Evolutionary conservation across 1,140 invertebrate genomes (phyloP), one percentile per base, ranked within the genome.

Genomic region (Drosophila auraria): DNA sequence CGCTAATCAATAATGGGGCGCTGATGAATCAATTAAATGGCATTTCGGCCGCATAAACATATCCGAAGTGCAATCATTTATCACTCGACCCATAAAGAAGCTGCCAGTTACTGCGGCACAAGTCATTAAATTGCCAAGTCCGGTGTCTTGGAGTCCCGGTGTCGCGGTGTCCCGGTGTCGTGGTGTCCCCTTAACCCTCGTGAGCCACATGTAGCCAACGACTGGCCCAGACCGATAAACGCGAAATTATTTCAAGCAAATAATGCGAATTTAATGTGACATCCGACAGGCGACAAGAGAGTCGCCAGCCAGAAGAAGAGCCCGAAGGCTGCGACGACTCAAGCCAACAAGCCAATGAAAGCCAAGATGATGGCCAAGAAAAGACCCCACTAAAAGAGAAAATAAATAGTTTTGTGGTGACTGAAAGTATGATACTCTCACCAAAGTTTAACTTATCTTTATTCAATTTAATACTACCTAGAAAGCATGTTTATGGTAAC

Each of bases 221-320:
- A 36, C 56, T 65, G 73, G 72, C 53, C 36, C 17, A 51, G 42
- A 51, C 61, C 54, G 86, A 86, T 90, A 82, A 86, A 73, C 65
- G 68, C 64, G 62, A 86, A 84, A 90, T 84, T 86, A 84, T 90
- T 89, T 90, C 82, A 89, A 80, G 74, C 84, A 89, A 90, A 90
- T 90, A 89, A 89, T 82, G 78, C 64, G 79, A 84, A 74, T 86
- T 90, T 89, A 89, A 89, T 89, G 78, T 86, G 84, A 90, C 86
- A 86, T 79, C 74, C 81, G 84, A 89, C 84, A 78, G 73, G 69
- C 77, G 83, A 87, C 83, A 87, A 78, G 64, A 73, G 71, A 63
- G 38, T 75, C 69, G 75, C 59, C 54, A 33, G 38, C 25, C 25
- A 20, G 20, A 17, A 49, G 63, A 61, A 40, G 47, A 30, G 42